phyloP scores from a whole-genome alignment of 1,140 invertebrate genomes.

The Metopolophium dirhodum region DNA sequence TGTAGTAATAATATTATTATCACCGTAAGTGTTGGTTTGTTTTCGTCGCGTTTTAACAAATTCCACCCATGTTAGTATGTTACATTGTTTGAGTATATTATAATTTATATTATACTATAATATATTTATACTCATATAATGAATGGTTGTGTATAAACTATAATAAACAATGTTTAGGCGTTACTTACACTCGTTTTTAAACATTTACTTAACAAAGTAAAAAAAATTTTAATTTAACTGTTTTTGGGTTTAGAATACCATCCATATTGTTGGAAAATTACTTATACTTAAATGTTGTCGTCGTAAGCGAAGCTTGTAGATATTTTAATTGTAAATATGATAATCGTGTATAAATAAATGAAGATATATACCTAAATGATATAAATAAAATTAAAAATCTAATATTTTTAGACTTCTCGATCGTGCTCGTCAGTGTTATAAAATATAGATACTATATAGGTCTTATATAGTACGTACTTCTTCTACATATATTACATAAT shows the following conservation, averaged over 20 bases:
- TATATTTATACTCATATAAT: not conserved
- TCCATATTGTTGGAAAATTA: not conserved
- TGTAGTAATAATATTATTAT: not conserved
- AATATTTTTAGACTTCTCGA: no score
- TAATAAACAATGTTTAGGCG: not conserved
- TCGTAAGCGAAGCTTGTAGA: not conserved
- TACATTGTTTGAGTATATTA: not conserved
- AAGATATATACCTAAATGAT: not conserved
- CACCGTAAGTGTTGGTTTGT: not conserved
- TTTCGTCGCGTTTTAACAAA: not conserved
- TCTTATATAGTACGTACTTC: no score
- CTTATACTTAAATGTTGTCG: not conserved
- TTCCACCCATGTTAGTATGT: not conserved
- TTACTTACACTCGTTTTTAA: not conserved
- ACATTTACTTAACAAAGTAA: not conserved
- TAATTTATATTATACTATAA: not conserved
- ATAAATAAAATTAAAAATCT: not conserved
- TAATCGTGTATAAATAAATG: not conserved
- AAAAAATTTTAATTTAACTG: not conserved
- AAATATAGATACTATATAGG: no score
- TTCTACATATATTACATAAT: no score
- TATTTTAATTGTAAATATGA: not conserved
- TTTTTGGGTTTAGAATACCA: not conserved
- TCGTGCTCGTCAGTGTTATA: no score
- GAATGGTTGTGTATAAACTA: not conserved